Evolutionary conservation across 1,140 invertebrate species (phyloP).

Genomic region (Tribolium castaneum): DNA sequence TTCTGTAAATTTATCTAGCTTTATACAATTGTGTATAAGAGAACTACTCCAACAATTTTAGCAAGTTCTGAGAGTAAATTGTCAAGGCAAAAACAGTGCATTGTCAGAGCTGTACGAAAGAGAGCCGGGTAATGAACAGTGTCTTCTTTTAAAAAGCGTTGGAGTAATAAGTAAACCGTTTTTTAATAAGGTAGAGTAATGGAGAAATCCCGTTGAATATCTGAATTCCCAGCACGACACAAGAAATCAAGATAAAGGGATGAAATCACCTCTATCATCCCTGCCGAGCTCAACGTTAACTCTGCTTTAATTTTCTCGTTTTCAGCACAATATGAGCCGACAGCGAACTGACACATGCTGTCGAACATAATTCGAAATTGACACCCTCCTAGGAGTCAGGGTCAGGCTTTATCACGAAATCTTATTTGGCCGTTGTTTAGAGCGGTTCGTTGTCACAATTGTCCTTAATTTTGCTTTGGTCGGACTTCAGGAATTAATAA

Average conservation of each 20-base stretch:
- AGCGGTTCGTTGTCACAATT: neutral
- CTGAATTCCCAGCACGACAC: conserved; percentile 4
- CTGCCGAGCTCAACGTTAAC: neutral
- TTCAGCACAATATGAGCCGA: conserved; percentile 13
- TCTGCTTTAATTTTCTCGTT: conserved; percentile 26
- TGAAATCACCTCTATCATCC: conserved; percentile 13
- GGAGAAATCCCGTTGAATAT: neutral
- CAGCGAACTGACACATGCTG: conserved; percentile 4
- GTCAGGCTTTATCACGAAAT: neutral
- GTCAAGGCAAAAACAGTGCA: neutral
- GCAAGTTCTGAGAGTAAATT: neutral
- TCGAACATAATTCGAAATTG: conserved; percentile 29
- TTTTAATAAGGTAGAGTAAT: neutral
- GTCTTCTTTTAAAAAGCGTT: neutral
- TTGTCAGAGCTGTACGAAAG: neutral
- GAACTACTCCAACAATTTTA: neutral
- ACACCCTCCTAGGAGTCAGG: neutral
- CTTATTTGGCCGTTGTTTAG: neutral
- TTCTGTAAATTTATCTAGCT: neutral
- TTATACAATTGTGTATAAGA: neutral
- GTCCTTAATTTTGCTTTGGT: conserved; percentile 8
- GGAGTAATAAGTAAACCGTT: neutral
- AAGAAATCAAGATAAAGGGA: conserved; percentile 19
- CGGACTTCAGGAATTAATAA: conserved; percentile 18
- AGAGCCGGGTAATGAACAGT: neutral